Base-by-base conservation (phyloP, 2,797 vertebrate genomes). In the Nothura maculosa region DNA sequence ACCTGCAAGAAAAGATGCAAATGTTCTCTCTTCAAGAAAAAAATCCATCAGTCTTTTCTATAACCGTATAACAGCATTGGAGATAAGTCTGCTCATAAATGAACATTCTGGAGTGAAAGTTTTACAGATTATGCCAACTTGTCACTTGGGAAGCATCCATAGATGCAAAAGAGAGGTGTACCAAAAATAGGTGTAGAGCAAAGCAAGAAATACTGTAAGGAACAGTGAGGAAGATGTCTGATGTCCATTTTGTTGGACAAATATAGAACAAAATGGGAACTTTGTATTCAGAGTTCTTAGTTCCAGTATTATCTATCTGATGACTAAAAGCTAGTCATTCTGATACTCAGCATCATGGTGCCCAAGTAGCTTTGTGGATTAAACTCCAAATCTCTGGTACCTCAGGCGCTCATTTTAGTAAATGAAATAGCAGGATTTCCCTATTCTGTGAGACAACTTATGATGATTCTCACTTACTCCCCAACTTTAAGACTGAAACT, bases 111-210 rank as follows among this genome's bases (percentile, higher is more conserved):
- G 58, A 60, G 3, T 4, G 27, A 52, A 79, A 66, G 2, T 34
- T 70, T 60, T 78, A 55, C 1, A 57, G 22, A 24, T 85, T 34
- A 38, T 50, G 14, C 45, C 28, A 50, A 19, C 42, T 45, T 45
- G 4, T 9, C 7, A 12, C 5, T 12, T 32, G 55, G 0, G 54
- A 6, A 62, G 9, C 5, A 5, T n/a, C 43, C 16, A 15, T 0
- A 61, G 27, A 14, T 43, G 52, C 8, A 20, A 67, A 81, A 55
- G 12, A 48, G 5, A 3, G 30, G 25, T 3, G 6, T 85, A 10
- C 48, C 68, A 68, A 72, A 4, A 40, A 3, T 34, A 72, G 24
- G 38, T 10, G 15, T 25, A 74, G 21, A 73, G 20, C 24, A 78
- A 43, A 80, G 38, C 9, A 85, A 63, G 30, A 40, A 2, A 13